phyloP scores from a whole-genome alignment of 2,888 invertebrate species.

The Volucella zonaria region DNA sequence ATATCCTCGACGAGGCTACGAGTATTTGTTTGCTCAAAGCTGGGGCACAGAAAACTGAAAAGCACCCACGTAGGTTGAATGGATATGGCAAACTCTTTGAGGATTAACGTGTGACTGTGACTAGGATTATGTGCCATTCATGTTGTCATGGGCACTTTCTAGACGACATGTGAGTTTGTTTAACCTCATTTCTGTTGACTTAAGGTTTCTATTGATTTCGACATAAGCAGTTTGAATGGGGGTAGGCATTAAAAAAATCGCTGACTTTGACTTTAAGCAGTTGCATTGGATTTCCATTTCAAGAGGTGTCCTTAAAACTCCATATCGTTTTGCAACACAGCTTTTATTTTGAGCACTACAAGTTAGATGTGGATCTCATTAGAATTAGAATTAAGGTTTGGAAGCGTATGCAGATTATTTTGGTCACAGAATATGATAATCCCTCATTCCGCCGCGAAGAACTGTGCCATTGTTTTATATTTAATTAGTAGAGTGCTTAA shows the following conservation, averaged over 20 bases:
- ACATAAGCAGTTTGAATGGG: background rate
- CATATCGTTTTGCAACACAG: no score
- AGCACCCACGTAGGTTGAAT: background rate
- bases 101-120: background rate
- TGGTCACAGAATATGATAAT: no score
- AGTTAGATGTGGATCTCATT: no score
- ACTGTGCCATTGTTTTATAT: no score
- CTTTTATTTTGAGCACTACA: no score
- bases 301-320: no score
- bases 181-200: conserved; percentile 42
- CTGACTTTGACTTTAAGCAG: conserved; percentile 18
- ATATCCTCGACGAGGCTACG: conserved; percentile 2
- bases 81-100: background rate
- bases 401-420: no score
- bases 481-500: no score
- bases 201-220: conserved; percentile 36
- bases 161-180: conserved; percentile 18
- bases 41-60: background rate
- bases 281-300: background rate
- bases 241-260: no score
- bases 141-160: background rate
- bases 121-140: background rate
- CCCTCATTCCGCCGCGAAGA: no score
- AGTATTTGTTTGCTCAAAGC: no score
- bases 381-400: no score